These are phyloP conservation scores for Aulostomus chinensis DNA, from an alignment of 2,797 vertebrate genomes.

Conservation along the genomic window DNA sequence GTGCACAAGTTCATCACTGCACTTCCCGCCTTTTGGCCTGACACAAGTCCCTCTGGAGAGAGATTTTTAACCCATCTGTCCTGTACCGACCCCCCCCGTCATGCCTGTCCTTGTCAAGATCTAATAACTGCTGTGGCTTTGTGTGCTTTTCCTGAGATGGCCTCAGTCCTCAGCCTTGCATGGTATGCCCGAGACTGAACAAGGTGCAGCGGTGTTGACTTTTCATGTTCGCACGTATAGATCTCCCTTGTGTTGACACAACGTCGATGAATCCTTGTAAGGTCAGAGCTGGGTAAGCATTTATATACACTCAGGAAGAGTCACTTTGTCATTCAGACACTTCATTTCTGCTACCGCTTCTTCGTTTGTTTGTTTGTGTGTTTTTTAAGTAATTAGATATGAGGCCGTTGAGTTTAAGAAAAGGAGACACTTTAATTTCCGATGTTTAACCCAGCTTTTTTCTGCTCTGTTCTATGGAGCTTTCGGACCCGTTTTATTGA, in stretches of 20 bases:
- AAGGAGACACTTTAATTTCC: no score
- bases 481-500: no score
- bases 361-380: no score
- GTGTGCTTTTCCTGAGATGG: conserved; percentile 1
- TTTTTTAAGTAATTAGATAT: no score
- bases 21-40: no score
- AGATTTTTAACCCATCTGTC: no score
- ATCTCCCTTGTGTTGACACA: conserved; percentile 50
- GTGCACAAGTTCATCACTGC: no score
- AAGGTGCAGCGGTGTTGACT: conserved; percentile 52
- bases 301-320: conserved; percentile 21
- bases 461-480: no score
- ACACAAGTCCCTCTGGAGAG: no score
- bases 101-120: conserved; percentile 16
- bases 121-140: conserved; percentile 5
- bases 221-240: conserved; percentile 55
- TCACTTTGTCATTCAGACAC: conserved; percentile 16
- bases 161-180: conserved; percentile 28
- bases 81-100: no score
- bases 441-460: no score
- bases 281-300: conserved; percentile 44
- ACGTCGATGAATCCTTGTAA: conserved; percentile 48
- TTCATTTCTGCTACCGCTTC: conserved; percentile 14
- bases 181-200: conserved; percentile 32
- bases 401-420: no score